Base-by-base conservation (phyloP, 2,888 invertebrate species). In the Drosophila aldrichi region DNA sequence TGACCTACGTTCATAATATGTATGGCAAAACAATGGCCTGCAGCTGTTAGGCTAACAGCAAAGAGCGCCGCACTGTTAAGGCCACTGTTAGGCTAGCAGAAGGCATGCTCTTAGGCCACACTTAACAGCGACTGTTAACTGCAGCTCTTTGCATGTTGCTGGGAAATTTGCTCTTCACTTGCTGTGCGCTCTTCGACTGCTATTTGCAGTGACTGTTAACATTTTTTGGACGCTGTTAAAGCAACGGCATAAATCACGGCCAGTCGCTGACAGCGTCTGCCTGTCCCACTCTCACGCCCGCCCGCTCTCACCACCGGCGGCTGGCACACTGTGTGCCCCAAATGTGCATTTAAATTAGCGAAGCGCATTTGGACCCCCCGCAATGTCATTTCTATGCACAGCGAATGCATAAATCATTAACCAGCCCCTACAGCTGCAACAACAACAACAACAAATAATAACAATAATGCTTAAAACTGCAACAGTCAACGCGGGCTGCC, bases 291-390 rank as follows among this genome's bases (percentile, higher is more conserved):
- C 68, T 29, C 29, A 29, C 29, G 7, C 7, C 7, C 8, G 1
- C 29, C 29, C 1, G 1, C n/a, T n/a, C n/a, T n/a, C 29, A 29
- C 1, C 8, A 7, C 1, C 29, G 7, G 20, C 1, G 20, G 34
- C 29, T 32, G 55, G 25, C 22, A 18, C 12, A 38, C 48, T 55
- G 60, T 48, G 58, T 87, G 84, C 56, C 87, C 85, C 84, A 85
- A 85, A 85, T 87, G 84, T 87, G 84, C 84, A 85, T 87, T 85
- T 85, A 85, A 87, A 87, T 88, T 85, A 82, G 88, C 81, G 56
- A 52, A 38, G 58, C 48, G 46, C 58, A 57, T 25, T 51, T 55
- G 64, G 49, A 29, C 56, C 55, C 71, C 68, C 70, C 54, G 61
- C 86, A 72, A 69, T 76, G 82, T 70, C 86, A 86, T 82, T 81